Evolutionary conservation across 2,888 invertebrate genomes (phyloP).

Genomic region (Stegana nigrithorax): DNA sequence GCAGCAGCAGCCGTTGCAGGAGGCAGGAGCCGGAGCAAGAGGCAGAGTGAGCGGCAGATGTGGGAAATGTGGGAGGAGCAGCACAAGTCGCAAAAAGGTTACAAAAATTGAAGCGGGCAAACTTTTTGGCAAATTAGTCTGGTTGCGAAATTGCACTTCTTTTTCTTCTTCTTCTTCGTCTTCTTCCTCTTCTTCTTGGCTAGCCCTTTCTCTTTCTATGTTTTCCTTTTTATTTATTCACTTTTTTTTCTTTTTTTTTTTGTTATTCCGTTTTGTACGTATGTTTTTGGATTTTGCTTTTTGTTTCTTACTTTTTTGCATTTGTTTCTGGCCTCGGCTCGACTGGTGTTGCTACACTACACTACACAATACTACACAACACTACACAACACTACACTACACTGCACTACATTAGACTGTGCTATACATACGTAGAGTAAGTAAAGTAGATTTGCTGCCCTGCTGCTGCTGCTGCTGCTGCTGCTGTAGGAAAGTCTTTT

Average conservation of each 20-base stretch:
- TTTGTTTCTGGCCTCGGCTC: neutral
- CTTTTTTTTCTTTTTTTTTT: neutral
- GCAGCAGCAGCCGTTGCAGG: too few species aligned
- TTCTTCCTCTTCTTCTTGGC: neutral
- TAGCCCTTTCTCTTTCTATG: neutral
- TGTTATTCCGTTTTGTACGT: neutral
- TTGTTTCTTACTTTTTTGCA: neutral
- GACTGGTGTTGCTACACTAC: neutral
- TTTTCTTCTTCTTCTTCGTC: neutral
- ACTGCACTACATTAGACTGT: neutral
- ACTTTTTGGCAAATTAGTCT: constrained; percentile 66
- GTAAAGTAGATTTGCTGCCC: constrained; percentile 17
- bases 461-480: constrained; percentile 21
- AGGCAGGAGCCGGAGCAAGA: neutral
- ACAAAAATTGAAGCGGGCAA: constrained; percentile 58
- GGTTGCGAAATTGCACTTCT: constrained; percentile 30
- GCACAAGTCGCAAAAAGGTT: constrained; percentile 43
- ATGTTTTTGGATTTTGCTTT: neutral
- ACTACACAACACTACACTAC: too few species aligned
- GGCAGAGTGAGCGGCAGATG: constrained; percentile 42
- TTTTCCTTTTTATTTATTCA: neutral
- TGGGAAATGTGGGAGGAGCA: constrained; percentile 26
- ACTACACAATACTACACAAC: neutral
- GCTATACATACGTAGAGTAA: constrained; percentile 9
- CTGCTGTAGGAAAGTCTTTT: constrained; percentile 41